These are phyloP conservation scores for Crematogaster levior DNA, from an alignment of 2,888 invertebrate species.

Conservation along the genomic window DNA sequence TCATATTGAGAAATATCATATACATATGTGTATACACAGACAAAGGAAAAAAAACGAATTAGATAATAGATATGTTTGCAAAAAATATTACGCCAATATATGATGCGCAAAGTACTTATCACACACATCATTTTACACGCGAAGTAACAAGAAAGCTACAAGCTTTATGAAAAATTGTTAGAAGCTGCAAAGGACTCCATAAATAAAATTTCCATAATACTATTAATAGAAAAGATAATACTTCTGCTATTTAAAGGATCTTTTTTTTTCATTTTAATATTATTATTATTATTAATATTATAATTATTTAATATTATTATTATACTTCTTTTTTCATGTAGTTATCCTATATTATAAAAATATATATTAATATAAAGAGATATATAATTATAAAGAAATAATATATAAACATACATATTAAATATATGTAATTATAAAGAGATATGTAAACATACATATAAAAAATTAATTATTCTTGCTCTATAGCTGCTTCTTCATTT, in stretches of 20 bases:
- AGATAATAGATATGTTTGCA: neutral
- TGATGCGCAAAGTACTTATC: neutral
- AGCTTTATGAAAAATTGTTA: constrained; percentile 16
- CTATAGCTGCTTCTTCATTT: neutral
- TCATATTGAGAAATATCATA: too few species aligned
- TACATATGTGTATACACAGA: too few species aligned
- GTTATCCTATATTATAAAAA: constrained; percentile 1
- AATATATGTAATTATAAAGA: neutral
- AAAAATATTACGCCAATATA: neutral
- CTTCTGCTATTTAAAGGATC: constrained; percentile 6
- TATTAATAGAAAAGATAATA: constrained; percentile 10
- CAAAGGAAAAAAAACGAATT: neutral
- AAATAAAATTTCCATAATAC: constrained; percentile 11
- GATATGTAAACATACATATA: neutral
- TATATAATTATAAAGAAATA: neutral
- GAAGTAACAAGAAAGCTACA: constrained; percentile 7
- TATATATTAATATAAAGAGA: too few species aligned
- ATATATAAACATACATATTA: neutral
- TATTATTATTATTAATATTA: constrained; percentile 9
- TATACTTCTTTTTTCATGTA: neutral
- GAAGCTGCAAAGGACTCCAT: neutral
- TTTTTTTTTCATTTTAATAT: constrained; percentile 9
- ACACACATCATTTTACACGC: neutral
- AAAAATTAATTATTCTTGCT: neutral
- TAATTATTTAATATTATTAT: neutral